Conservation (phyloP, 1,140 invertebrate genomes). For the Myzus persicae region DNA sequence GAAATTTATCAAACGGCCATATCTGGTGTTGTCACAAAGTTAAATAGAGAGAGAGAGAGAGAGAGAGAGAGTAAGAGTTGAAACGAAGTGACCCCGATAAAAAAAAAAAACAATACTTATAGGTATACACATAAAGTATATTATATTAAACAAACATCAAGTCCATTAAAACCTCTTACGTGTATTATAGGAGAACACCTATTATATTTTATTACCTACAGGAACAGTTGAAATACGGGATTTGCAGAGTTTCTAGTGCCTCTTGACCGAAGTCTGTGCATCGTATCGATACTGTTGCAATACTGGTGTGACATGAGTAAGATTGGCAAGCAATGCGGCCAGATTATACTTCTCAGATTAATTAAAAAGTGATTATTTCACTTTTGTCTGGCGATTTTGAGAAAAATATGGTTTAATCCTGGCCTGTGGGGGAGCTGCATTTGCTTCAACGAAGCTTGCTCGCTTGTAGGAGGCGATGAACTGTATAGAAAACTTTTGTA, state of each 20-base stretch:
- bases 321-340: too few relatives aligned
- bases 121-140: neutral
- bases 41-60: neutral
- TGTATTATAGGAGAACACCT: neutral
- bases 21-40: constrained; percentile 42
- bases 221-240: neutral
- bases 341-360: too few relatives aligned
- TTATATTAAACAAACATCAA: neutral
- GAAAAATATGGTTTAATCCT: too few relatives aligned
- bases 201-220: neutral
- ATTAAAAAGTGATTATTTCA: too few relatives aligned
- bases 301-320: too few relatives aligned
- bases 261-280: neutral
- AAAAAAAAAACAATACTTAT: neutral
- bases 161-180: neutral
- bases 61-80: neutral
- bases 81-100: neutral
- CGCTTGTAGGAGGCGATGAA: too few relatives aligned
- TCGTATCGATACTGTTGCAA: neutral
- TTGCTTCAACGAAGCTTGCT: too few relatives aligned
- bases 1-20: constrained; percentile 48
- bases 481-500: too few relatives aligned
- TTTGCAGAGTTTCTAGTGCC: neutral
- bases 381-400: too few relatives aligned
- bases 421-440: too few relatives aligned